Evolutionary conservation across 2,113 vertebrate species (phyloP), one percentile per base, ranked within the genome.

Genomic region (Entelurus aequoreus): DNA sequence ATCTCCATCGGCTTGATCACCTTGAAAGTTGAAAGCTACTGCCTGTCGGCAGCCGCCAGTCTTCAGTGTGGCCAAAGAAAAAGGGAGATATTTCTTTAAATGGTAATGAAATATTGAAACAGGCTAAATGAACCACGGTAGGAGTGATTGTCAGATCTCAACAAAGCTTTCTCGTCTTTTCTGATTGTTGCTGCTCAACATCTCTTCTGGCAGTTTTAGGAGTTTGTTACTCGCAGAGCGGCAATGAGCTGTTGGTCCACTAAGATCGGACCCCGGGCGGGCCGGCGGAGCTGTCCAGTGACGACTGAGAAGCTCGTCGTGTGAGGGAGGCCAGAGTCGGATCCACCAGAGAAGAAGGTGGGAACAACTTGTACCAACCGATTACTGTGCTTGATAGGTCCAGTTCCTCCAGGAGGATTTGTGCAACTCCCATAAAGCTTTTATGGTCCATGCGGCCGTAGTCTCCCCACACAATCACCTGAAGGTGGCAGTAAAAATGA

Each of bases 361-460:
- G 97, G 86, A 99, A 99, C 81, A 99, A 88, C 88, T 99, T 98
- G 87, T 99, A 99, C 96, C 96, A 99, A 88, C 96, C 96, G 72
- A 98, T 99, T 75, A 98, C 97, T 86, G 96, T 97, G 79, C 94
- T 98, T 80, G 95, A 94, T 68, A 98, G 89, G 86, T 98, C 95
- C 62, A 99, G 89, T 79, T 99, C 95, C 89, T 98, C 96, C 90
- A 99, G 60, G 79, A 99, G 90, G 82, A 99, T 98, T 74, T 99
- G 96, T 81, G 94, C 95, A 81, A 99, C 95, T 77, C 96, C 96
- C 96, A 99, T 99, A 88, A 99, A 99, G 84, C 93, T 94, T 88
- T 99, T 99, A 82, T 99, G 96, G 92, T 99, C 96, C 96, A 99
- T 98, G 75, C 96, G 92, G 69, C 96, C 96, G 5, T 98, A 98